Evolutionary conservation across 2,113 vertebrate genomes (phyloP).

Genomic region (Heloderma charlesbogerti): DNA sequence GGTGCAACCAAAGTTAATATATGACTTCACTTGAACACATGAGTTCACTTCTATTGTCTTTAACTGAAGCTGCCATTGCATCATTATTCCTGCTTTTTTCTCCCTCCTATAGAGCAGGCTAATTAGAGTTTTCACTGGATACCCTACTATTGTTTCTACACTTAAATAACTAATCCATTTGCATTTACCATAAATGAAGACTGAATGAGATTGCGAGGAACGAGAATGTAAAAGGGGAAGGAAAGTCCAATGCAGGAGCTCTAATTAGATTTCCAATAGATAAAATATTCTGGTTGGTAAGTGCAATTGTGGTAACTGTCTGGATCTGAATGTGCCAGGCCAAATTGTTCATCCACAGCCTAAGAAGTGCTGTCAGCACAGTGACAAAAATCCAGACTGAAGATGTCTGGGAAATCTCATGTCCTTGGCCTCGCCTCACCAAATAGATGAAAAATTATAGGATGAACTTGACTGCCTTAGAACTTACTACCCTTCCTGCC

Average conservation of each 20-base stretch:
- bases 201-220: constrained; percentile 15
- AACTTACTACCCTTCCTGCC: constrained; percentile 13
- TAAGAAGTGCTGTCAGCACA: constrained; percentile 29
- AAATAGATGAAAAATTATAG: not conserved
- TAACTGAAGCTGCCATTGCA: not conserved
- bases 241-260: not conserved
- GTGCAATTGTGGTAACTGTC: not conserved
- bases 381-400: constrained; percentile 42
- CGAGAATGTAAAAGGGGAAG: constrained; percentile 38
- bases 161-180: constrained; percentile 12
- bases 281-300: constrained; percentile 11
- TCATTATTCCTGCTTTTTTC: not conserved
- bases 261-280: constrained; percentile 40
- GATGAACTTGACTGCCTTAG: constrained; percentile 15
- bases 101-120: not conserved
- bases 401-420: constrained; percentile 26
- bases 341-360: not conserved
- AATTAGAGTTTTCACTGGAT: not conserved
- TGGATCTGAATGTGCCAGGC: fast-evolving
- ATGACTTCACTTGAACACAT: not conserved
- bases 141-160: not conserved
- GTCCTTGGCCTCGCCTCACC: constrained; percentile 22
- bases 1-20: not conserved
- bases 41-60: not conserved
- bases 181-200: constrained; percentile 8